Percentiles rank a stretch among this genome's conserved stretches.
These are phyloP conservation scores for Acleris emargana DNA, from an alignment of 2,888 invertebrate species.

Conservation along the genomic window DNA sequence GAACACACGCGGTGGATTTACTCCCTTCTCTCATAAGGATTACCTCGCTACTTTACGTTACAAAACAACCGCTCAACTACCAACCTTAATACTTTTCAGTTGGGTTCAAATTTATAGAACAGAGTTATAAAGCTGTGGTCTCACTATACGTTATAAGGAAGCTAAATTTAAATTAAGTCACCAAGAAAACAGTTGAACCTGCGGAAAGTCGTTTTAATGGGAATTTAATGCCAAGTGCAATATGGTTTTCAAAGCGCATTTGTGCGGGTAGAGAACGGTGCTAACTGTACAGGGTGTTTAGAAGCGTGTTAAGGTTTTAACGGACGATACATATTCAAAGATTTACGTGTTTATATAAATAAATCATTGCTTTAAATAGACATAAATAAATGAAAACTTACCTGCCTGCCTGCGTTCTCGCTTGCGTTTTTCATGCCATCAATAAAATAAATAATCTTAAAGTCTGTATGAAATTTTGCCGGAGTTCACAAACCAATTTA, in stretches of 20 bases:
- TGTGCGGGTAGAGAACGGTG: neutral
- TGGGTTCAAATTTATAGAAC: neutral
- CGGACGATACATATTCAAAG: too few species aligned
- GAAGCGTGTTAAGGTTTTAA: too few species aligned
- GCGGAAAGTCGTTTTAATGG: slow-evolving; percentile 16
- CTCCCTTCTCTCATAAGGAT: slow-evolving; percentile 30
- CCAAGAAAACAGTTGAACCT: slow-evolving; percentile 30
- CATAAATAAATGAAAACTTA: too few species aligned
- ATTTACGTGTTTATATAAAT: too few species aligned
- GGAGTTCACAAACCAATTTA: too few species aligned
- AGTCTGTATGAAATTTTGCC: too few species aligned
- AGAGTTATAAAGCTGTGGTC: neutral
- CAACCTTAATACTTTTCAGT: neutral
- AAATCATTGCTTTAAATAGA: too few species aligned
- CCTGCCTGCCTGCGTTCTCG: too few species aligned
- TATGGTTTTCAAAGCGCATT: slow-evolving; percentile 8
- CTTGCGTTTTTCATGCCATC: too few species aligned
- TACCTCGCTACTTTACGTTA: slow-evolving; percentile 18
- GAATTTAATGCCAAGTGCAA: slow-evolving; percentile 14
- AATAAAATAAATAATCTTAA: too few species aligned
- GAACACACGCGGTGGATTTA: slow-evolving; percentile 30
- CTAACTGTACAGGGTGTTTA: too few species aligned
- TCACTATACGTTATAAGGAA: slow-evolving; percentile 20
- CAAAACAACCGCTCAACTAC: neutral
- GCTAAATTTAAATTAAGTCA: slow-evolving; percentile 33